Evolutionary conservation across 23 tunicate species (phyloP), one percentile per base, ranked within the genome.

Genomic region (Phallusia fumigata): DNA sequence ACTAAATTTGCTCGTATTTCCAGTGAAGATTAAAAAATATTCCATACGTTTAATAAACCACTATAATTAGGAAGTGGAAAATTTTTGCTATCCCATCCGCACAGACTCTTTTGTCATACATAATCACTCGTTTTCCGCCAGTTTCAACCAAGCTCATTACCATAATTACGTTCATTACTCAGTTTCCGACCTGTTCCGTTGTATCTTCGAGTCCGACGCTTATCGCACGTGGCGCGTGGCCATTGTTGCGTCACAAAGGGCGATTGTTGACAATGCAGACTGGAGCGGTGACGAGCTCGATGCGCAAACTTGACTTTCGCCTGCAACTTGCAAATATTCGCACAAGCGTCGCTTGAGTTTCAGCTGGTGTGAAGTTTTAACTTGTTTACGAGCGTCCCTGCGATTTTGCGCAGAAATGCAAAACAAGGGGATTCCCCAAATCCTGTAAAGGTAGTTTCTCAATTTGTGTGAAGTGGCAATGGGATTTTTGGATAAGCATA

Each of bases 181-280:
- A 24, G 28, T 24, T 58, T 58, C 69, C 69, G 47, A 40, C 47
- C 47, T 3, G 47, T 3, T 5, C 47, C 8, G 15, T 58, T 16
- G 69, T 24, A 21, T 58, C 69, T 24, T 13, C 69, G 69, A 5
- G 11, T 24, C 16, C 28, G 16, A 13, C 69, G 69, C 16, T 58
- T 58, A 58, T 58, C 69, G 69, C 28, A 21, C 69, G 16, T 24
- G 69, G 1, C 69, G 28, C 69, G 69, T 24, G 69, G 3, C 69
- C 16, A 58, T 58, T 58, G 69, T 58, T 58, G 13, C 69, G 69
- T 13, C 69, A 58, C 69, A 21, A 5, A 58, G 28, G 69, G 28
- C 69, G 69, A 58, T 58, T 58, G 69, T 58, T 58, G 69, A 58
- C 69, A 1, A 24, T 21, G 28, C 69, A 24, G 69, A 58, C 69